Conservation (phyloP, 2,113 vertebrate genomes). For the Synodontis membranacea region DNA sequence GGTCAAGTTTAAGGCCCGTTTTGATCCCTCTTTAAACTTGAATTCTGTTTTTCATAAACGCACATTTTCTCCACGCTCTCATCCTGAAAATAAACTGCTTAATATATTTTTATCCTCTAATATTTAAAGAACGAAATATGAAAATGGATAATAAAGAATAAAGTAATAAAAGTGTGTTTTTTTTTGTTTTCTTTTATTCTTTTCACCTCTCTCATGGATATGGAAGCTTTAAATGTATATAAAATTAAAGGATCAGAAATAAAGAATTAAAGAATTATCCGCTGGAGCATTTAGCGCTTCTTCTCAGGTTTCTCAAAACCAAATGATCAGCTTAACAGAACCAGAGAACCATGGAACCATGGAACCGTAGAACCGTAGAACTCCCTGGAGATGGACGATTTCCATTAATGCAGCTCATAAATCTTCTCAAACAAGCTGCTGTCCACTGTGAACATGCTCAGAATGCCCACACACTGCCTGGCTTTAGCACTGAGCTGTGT, state of each 20-base stretch:
- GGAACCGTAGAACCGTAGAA: not conserved
- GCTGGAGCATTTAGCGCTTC: not conserved
- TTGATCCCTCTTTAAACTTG: not conserved
- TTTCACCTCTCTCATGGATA: too few relatives aligned
- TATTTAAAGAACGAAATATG: too few relatives aligned
- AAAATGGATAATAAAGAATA: too few relatives aligned
- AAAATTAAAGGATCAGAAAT: not conserved
- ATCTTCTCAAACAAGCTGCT: not conserved
- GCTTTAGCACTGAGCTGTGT: conserved; percentile 22
- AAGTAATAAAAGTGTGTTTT: too few relatives aligned
- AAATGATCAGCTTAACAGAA: not conserved
- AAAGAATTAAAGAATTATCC: not conserved
- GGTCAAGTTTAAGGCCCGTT: too few relatives aligned
- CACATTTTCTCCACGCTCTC: too few relatives aligned
- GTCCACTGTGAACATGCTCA: not conserved
- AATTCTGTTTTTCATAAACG: too few relatives aligned
- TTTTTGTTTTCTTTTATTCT: too few relatives aligned
- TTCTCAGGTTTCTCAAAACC: not conserved
- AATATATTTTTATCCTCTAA: too few relatives aligned
- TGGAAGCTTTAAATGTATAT: too few relatives aligned
- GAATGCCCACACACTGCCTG: conserved; percentile 5
- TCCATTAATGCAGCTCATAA: not conserved
- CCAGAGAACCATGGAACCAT: not conserved
- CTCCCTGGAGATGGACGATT: not conserved
- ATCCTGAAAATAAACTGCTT: too few relatives aligned